phyloP scores from a whole-genome alignment of 2,797 vertebrate genomes.

The Pipistrellus pygmaeus region DNA sequence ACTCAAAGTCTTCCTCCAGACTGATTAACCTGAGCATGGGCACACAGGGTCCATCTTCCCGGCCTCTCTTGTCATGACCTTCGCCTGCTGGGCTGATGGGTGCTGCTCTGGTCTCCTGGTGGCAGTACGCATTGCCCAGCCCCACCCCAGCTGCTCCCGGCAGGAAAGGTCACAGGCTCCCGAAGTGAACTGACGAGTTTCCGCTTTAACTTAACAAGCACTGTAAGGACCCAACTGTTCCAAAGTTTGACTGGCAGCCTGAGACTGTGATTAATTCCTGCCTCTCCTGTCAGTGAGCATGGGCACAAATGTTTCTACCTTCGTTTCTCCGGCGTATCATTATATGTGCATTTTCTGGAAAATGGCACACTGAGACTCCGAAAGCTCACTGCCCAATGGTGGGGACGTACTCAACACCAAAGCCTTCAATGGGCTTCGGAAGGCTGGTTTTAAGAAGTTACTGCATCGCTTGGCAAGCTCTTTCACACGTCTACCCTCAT shows the following conservation, averaged over 20 bases:
- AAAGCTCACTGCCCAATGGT: background rate
- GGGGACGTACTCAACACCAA: background rate
- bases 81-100: background rate
- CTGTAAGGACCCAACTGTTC: background rate
- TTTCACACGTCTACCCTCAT: background rate
- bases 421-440: background rate
- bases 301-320: background rate
- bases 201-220: background rate
- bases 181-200: background rate
- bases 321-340: background rate
- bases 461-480: background rate
- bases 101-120: background rate
- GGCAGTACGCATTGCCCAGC: background rate
- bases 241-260: background rate
- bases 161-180: background rate
- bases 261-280: background rate
- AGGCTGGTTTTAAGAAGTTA: background rate
- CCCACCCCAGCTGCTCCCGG: no score
- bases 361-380: background rate
- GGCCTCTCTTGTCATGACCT: background rate
- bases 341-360: background rate
- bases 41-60: background rate
- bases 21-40: background rate
- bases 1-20: background rate
- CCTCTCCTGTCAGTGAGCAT: background rate